Conservation (phyloP, 2,113 vertebrate genomes). For the Alaudala cheleensis region DNA sequence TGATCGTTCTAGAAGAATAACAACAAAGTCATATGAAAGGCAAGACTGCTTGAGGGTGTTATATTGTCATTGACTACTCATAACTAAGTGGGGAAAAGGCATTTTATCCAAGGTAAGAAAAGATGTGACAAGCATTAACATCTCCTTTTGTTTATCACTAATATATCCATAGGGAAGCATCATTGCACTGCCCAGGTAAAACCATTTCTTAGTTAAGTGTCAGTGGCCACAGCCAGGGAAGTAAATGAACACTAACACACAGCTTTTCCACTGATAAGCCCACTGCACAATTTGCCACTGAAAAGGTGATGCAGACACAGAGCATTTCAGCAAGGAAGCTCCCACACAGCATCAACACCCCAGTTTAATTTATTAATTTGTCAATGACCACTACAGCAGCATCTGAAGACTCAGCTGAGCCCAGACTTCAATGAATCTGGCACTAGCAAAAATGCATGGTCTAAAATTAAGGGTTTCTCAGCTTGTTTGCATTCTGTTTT, state of each 20-base stretch:
- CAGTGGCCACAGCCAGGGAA: fast-evolving
- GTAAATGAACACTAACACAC: not conserved
- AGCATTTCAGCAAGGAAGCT: not conserved
- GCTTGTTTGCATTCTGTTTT: not conserved
- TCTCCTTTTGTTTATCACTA: not conserved
- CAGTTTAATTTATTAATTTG: not conserved
- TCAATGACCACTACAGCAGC: not conserved
- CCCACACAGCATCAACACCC: fast-evolving
- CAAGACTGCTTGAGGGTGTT: not conserved
- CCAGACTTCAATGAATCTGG: not conserved
- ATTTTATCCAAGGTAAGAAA: not conserved
- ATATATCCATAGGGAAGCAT: not conserved
- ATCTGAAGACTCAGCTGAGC: not conserved
- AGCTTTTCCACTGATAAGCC: not conserved
- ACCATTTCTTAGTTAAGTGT: not conserved
- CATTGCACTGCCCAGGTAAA: not conserved
- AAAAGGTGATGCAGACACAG: not conserved
- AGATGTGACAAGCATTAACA: not conserved
- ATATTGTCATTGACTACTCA: not conserved
- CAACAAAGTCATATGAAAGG: constrained; percentile 18
- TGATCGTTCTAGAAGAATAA: not conserved
- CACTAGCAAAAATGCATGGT: not conserved
- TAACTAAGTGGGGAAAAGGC: not conserved
- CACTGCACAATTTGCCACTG: no score
- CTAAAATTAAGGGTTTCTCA: not conserved